A percentile compares a stretch with the other conserved stretches of the same genome.
These are phyloP conservation scores for Micrastur ruficollis DNA, from an alignment of 2,797 vertebrate species.

Conservation along the genomic window DNA sequence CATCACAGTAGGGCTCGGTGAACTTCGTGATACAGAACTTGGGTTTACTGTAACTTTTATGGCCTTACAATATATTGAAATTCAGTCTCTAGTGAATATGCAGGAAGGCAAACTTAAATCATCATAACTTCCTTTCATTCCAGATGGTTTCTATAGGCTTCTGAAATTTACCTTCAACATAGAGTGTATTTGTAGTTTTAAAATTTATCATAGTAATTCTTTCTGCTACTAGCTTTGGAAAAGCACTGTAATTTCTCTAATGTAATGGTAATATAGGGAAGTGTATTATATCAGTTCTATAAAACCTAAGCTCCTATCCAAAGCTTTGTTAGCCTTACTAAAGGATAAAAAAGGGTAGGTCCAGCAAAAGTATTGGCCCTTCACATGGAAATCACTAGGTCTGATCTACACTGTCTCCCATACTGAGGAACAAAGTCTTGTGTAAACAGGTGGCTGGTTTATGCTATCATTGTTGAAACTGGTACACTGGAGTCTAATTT, in stretches of 20 bases:
- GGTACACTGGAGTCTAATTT: neutral
- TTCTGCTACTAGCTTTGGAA: neutral
- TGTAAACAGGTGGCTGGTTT: neutral
- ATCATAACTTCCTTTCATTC: conserved; percentile 22
- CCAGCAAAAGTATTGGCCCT: neutral
- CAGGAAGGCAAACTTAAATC: conserved; percentile 62
- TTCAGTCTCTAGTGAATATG: conserved; percentile 51
- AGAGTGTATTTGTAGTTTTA: neutral
- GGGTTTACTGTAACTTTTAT: conserved; percentile 41
- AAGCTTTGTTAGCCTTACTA: neutral
- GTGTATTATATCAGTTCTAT: neutral
- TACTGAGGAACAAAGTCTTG: neutral
- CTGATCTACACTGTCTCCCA: neutral
- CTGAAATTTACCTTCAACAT: neutral
- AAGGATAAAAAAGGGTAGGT: neutral
- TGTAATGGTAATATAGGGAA: neutral
- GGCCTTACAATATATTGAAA: conserved; percentile 35
- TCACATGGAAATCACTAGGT: neutral
- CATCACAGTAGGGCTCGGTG: neutral
- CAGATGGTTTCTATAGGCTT: conserved; percentile 24
- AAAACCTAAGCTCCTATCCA: neutral
- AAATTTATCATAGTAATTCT: neutral
- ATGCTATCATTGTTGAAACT: neutral
- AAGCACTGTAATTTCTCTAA: neutral
- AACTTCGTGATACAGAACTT: neutral